Evolutionary conservation across 2,888 invertebrate genomes (phyloP).

Genomic region (Melolontha melolontha): DNA sequence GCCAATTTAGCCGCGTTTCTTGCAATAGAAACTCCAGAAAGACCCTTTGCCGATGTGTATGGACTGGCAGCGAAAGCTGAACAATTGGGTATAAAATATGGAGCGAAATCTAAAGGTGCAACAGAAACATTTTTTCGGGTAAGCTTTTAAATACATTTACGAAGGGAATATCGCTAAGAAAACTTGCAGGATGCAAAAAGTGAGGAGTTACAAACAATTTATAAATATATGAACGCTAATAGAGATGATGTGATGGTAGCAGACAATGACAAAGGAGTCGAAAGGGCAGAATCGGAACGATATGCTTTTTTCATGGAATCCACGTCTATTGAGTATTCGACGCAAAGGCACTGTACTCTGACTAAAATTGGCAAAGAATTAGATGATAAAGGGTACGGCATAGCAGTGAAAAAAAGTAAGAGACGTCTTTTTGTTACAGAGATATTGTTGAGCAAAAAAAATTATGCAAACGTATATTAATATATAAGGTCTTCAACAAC

Average conservation of each 20-base stretch:
- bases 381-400: slow-evolving; percentile 88
- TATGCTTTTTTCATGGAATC: slow-evolving; percentile 95
- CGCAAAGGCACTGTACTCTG: slow-evolving; percentile 81
- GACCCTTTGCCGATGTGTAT: slow-evolving; percentile 82
- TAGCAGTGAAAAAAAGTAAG: slow-evolving; percentile 83
- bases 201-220: slow-evolving; percentile 85
- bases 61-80: slow-evolving; percentile 85
- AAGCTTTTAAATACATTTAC: slow-evolving; percentile 46
- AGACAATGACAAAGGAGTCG: slow-evolving; percentile 77
- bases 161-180: background rate
- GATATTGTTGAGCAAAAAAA: too few relatives aligned
- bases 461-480: too few relatives aligned
- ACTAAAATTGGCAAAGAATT: slow-evolving; percentile 79
- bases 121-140: slow-evolving; percentile 92
- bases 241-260: slow-evolving; percentile 68
- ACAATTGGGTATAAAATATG: slow-evolving; percentile 85
- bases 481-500: too few relatives aligned
- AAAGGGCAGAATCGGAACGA: slow-evolving; percentile 63
- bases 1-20: slow-evolving; percentile 92
- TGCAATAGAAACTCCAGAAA: slow-evolving; percentile 81
- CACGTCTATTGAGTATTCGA: slow-evolving; percentile 87
- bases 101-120: slow-evolving; percentile 86
- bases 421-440: too few relatives aligned
- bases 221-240: slow-evolving; percentile 79
- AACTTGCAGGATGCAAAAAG: slow-evolving; percentile 73